Evolutionary conservation across 2,888 invertebrate genomes (phyloP), one percentile per base, ranked within the genome.

Genomic region (Drosophila siamana): DNA sequence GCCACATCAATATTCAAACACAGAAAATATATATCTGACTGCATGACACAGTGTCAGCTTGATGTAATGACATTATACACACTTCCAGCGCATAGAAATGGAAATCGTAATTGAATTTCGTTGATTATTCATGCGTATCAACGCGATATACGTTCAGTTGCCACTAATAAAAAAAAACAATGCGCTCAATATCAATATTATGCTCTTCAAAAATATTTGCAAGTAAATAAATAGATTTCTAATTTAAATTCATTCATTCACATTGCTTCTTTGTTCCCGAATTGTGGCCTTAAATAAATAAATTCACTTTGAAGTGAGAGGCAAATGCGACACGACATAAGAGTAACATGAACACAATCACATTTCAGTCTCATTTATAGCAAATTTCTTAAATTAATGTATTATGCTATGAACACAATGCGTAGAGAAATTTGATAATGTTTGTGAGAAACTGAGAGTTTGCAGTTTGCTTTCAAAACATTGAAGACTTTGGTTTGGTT

Each of bases 41-140:
- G 2, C 5, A 9, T 41, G 15, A 47, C 50, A 11, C 7, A 16
- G 41, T 19, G 33, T n/a, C 28, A 8, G 55, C 38, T 22, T 41
- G 60, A 13, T 66, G 22, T 47, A 24, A 30, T 50, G 54, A 22
- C 50, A 2, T 30, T 47, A 28, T 24, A n/a, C 44, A 13, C 22
- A 30, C n/a, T n/a, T 40, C 41, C 15, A 43, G n/a, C 43, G n/a
- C 9, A 55, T 59, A 24, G 50, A 66, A 61, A 71, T 74, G 54
- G 15, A 16, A 71, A 51, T 16, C 52, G 8, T 71, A 67, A 76
- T 74, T 76, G 54, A 74, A 72, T 57, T 61, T 51, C 46, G 13
- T 9, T 47, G 72, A 54, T 66, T 70, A 60, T 36, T 57, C 56
- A 41, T 22, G 52, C 40, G 44, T 30, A 52, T 50, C n/a, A 19